Evolutionary conservation across 1,140 invertebrate species (phyloP).

Genomic region (Portunus trituberculatus): DNA sequence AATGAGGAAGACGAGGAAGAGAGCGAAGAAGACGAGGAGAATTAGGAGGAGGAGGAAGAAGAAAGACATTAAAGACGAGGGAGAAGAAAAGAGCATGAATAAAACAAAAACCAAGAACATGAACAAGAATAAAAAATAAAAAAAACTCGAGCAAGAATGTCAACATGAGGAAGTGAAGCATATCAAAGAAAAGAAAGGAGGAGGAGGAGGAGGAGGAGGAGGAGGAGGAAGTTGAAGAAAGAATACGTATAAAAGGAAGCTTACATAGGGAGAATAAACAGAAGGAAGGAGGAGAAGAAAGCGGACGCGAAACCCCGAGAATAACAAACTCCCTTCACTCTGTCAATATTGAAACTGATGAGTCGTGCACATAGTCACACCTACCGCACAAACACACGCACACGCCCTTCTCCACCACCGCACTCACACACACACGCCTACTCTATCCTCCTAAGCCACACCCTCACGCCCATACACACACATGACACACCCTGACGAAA

Average conservation of each 20-base stretch:
- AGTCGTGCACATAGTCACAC: not conserved
- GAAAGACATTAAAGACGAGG: not conserved
- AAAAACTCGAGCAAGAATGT: no score
- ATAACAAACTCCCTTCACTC: not conserved
- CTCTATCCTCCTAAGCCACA: no score
- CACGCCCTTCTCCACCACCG: not conserved
- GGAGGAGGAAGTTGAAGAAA: not conserved
- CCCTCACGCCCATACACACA: not conserved
- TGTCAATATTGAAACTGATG: not conserved
- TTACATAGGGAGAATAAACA: not conserved
- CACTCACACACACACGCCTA: not conserved
- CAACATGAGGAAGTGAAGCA: not conserved
- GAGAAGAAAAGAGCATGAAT: not conserved
- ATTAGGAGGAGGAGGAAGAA: not conserved
- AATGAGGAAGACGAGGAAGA: not conserved
- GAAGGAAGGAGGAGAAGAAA: not conserved
- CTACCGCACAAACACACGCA: not conserved
- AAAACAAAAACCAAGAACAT: no score
- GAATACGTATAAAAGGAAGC: not conserved
- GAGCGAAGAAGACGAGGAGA: not conserved
- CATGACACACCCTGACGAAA: not conserved
- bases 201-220: not conserved
- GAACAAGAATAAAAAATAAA: no score
- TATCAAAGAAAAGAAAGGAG: not conserved
- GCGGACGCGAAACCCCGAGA: not conserved